Base-by-base conservation (phyloP, 1,140 invertebrate genomes). In the Branchinecta lynchi region DNA sequence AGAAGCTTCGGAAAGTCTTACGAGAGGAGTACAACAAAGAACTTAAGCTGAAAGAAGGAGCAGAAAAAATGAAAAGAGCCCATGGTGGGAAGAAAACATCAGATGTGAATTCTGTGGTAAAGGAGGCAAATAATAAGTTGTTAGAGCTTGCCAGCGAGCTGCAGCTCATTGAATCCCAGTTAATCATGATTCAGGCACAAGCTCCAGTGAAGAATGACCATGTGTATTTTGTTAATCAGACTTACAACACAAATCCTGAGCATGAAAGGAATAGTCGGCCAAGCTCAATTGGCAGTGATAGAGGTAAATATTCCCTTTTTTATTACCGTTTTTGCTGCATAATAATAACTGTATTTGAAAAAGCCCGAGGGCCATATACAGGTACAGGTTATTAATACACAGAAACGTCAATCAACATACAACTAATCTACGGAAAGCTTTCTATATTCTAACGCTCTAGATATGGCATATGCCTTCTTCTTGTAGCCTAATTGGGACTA, bases 21-120 rank as follows among this genome's bases (percentile, higher is more conserved):
- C 12, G 17, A 20, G 51, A 60, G 12, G 51, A 60, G 17, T 60
- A 60, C 17, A 60, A 60, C 51, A 60, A 60, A 60, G 51, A 60
- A 60, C 17, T 60, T 15, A 60, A 20, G 51, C 51, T 60, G 2
- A 60, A 60, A 60, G 51, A 60, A 60, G 51, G 51, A 15, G 51
- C 51, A 15, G 51, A 60, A 20, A 12, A 20, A 15, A 60, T 60
- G 51, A 60, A 60, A 60, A 60, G 51, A 60, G 51, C 51, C 17
- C 51, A 60, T 60, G 51, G 51, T 12, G 51, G 51, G 12, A 60
- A 60, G 51, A 60, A 60, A 60, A 60, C 51, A 12, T 60, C 51
- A 60, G 51, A 60, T 60, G 51, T 60, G 51, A 60, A 60, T 20
- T 60, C 17, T 12, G 51, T 20, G 12, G 51, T 60, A 6, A 60